Conservation (phyloP, 2,113 vertebrate genomes). For the Seriola aureovittata region DNA sequence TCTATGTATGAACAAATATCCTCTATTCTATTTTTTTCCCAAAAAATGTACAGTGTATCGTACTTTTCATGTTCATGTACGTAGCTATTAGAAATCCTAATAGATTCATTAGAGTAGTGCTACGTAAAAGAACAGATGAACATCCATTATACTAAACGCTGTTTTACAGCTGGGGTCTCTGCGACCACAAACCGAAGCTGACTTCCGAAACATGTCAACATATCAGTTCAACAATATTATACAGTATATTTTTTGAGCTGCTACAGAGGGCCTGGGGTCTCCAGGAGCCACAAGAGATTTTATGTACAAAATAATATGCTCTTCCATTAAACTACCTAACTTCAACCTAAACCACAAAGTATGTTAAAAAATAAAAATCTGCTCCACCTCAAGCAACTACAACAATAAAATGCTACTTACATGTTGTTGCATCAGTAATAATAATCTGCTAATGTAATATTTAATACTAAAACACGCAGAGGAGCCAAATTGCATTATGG, state of each 20-base stretch:
- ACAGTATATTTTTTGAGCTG: neutral
- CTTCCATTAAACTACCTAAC: neutral
- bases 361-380: neutral
- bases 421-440: neutral
- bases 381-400: neutral
- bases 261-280: neutral
- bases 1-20: neutral
- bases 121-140: no score
- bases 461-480: neutral
- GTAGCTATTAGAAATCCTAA: neutral
- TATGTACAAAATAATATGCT: neutral
- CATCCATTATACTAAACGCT: no score
- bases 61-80: neutral
- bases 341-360: neutral
- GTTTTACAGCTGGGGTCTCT: no score
- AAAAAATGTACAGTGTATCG: neutral
- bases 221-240: neutral
- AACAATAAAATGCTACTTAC: neutral
- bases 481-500: neutral
- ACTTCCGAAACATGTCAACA: neutral
- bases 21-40: neutral
- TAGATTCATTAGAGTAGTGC: neutral
- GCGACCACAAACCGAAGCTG: neutral
- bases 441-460: neutral
- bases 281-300: neutral